Percentiles rank a stretch among this genome's conserved stretches.
Evolutionary conservation across 2,797 vertebrate genomes (phyloP).

Genomic region (Artibeus jamaicensis): DNA sequence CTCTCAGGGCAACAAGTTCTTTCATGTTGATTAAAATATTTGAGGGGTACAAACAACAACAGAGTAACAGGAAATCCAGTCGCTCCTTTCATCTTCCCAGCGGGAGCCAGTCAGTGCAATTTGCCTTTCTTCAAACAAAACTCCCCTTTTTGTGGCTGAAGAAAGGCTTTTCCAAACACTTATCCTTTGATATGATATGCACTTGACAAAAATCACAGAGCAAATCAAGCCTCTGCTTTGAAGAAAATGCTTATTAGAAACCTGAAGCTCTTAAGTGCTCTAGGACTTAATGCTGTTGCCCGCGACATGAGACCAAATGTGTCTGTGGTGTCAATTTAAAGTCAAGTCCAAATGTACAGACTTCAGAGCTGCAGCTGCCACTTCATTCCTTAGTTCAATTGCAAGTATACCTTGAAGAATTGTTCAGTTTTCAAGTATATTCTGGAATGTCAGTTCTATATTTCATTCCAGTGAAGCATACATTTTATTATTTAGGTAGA

Average conservation of each 20-base stretch:
- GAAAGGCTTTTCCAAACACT: slow-evolving; percentile 82
- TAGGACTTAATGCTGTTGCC: slow-evolving; percentile 78
- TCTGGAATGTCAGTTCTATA: slow-evolving; percentile 36
- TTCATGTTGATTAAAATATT: slow-evolving; percentile 80
- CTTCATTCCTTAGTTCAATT: slow-evolving; percentile 61
- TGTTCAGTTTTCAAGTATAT: slow-evolving; percentile 30
- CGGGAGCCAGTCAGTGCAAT: slow-evolving; percentile 75
- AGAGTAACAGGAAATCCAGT: slow-evolving; percentile 78
- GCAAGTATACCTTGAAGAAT: slow-evolving; percentile 69
- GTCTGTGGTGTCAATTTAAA: slow-evolving; percentile 78
- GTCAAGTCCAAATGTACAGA: slow-evolving; percentile 69
- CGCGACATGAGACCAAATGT: slow-evolving; percentile 68
- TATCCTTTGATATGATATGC: slow-evolving; percentile 83
- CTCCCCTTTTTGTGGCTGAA: slow-evolving; percentile 79
- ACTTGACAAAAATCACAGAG: slow-evolving; percentile 84
- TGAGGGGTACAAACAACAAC: slow-evolving; percentile 77
- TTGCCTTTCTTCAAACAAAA: slow-evolving; percentile 84
- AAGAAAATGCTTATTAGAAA: slow-evolving; percentile 84
- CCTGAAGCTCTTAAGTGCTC: slow-evolving; percentile 78
- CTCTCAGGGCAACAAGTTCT: slow-evolving; percentile 74
- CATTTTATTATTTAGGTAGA: slow-evolving; percentile 19
- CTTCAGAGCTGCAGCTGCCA: slow-evolving; percentile 70
- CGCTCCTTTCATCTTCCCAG: slow-evolving; percentile 80
- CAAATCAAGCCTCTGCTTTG: slow-evolving; percentile 81
- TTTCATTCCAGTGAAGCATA: slow-evolving; percentile 27